Percentiles rank a stretch among this genome's conserved stretches.
phyloP scores from a whole-genome alignment of 2,888 invertebrate species.

The Tortrix viridana region DNA sequence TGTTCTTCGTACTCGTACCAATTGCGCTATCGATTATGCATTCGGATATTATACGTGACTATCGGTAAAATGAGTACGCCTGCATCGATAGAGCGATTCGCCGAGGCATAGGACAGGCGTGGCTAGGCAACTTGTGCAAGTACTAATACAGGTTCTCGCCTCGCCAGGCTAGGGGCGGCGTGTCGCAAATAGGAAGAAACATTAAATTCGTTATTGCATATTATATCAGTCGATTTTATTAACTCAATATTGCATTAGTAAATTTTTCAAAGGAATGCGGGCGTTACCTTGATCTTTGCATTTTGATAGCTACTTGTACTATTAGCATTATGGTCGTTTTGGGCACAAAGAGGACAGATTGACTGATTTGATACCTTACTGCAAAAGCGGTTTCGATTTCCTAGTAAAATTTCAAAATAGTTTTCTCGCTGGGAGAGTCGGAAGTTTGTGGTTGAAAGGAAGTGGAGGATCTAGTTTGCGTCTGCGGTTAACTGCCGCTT shows the following conservation, averaged over 20 bases:
- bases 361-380: no score
- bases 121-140: conserved; percentile 51
- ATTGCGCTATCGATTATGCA: conserved; percentile 59
- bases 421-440: conserved; percentile 2
- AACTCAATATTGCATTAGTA: conserved; percentile 17
- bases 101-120: conserved; percentile 55
- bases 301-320: no score
- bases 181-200: conserved; percentile 58
- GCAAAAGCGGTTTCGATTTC: no score
- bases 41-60: conserved; percentile 44
- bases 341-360: no score
- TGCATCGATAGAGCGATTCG: conserved; percentile 44
- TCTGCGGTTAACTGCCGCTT: conserved; percentile 21
- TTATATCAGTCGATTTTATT: conserved; percentile 20
- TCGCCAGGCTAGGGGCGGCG: conserved; percentile 42
- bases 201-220: conserved; percentile 53
- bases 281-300: conserved; percentile 5
- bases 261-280: conserved; percentile 4
- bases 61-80: conserved; percentile 54
- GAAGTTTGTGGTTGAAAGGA: conserved; percentile 34
- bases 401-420: no score
- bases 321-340: no score
- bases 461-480: conserved; percentile 24
- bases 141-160: conserved; percentile 64
- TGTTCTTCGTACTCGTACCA: conserved; percentile 51